Evolutionary conservation across 2,797 vertebrate species (phyloP).

Genomic region (Chelidonichthys spinosus): DNA sequence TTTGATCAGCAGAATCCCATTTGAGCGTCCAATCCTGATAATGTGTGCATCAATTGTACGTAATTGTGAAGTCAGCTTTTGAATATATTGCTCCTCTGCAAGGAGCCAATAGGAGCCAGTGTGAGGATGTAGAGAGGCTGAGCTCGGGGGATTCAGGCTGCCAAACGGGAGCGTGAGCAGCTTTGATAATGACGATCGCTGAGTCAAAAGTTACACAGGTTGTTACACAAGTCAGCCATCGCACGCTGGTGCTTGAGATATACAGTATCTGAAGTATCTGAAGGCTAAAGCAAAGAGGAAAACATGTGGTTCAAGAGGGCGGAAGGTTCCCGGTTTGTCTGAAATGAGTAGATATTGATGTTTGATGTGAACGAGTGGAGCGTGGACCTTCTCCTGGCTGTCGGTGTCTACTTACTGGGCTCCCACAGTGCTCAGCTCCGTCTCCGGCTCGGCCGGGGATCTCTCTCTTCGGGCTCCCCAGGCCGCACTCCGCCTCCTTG

Average conservation of each 20-base stretch:
- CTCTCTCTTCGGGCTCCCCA: constrained; percentile 97
- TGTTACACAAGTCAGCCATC: not conserved
- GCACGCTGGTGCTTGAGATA: not conserved
- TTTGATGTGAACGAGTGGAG: not conserved
- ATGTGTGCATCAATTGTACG: not conserved
- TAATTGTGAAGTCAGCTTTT: not conserved
- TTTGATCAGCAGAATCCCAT: not conserved
- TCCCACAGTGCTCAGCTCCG: constrained; percentile 96
- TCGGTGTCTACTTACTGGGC: constrained; percentile 86
- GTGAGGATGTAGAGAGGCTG: too few relatives aligned
- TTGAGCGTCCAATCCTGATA: not conserved
- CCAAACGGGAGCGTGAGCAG: not conserved
- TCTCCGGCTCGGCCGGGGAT: constrained; percentile 96
- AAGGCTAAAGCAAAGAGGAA: not conserved
- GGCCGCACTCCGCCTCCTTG: constrained; percentile 95
- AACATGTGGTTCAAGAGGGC: not conserved
- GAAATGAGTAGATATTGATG: not conserved
- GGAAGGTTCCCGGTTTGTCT: not conserved
- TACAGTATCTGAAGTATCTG: not conserved
- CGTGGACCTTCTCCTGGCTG: not conserved
- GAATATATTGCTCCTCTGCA: not conserved
- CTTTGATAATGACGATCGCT: not conserved
- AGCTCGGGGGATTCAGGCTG: too few relatives aligned
- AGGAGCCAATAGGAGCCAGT: not conserved
- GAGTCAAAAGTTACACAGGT: not conserved